Evolutionary conservation across 2,113 vertebrate species (phyloP), one percentile per base, ranked within the genome.

Genomic region (Turdus rufiventris): DNA sequence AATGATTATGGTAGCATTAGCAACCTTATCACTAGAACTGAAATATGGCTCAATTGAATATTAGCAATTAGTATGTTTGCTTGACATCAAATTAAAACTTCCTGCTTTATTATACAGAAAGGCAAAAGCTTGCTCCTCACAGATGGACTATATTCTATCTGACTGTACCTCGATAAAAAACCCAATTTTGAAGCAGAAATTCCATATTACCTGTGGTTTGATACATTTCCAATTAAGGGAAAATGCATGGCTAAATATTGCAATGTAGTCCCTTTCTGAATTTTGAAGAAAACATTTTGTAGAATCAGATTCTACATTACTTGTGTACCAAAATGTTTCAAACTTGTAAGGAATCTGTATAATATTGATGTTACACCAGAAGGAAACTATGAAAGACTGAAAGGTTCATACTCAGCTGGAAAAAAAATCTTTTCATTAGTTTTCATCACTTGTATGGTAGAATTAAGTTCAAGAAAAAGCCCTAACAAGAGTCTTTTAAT

Each of bases 11-110:
- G 24, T 75, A 84, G 38, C 58, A 54, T 93, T 89, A 96, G 47
- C 48, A 94, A 38, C 29, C 47, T 95, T 89, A 94, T 92, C 82
- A 94, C 62, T 82, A 78, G 68, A 93, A 74, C 48, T 91, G 79
- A 50, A 68, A 80, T 94, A 93, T 9, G 1, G 65, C 85, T 91
- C 2, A 0, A 50, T 20, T 81, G 75, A 91, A 78, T 45, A 72
- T 77, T 93, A 92, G 29, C 43, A 86, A 87, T 87, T 84, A 40
- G 13, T 80, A 48, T 83, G 48, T 63, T 94, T 87, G 29, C 56
- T 83, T 2, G 2, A 48, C 67, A 89, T 65, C 70, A 68, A 20
- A 80, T 63, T 88, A 71, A 20, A 85, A 34, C 19, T 61, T 85
- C 36, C 36, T 38, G 8, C 53, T 86, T 80, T 78, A 54, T 89